A percentile compares a stretch with the other conserved stretches of the same genome.
Evolutionary conservation across 2,113 vertebrate species (phyloP).

Genomic region (Tricholaema leucomelas): DNA sequence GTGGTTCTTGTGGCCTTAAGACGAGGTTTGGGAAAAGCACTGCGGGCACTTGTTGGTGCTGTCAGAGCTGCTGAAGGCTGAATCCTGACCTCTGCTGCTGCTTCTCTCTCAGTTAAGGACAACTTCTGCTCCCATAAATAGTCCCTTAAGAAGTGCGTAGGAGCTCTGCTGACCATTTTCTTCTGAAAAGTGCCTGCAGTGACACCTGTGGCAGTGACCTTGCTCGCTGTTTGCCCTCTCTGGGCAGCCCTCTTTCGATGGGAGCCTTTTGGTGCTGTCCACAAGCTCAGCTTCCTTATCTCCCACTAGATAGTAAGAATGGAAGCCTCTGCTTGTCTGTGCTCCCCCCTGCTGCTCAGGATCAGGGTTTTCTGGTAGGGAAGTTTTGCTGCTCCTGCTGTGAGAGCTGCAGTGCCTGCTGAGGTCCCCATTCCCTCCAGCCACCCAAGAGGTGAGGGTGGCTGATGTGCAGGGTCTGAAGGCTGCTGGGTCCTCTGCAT

Average conservation of each 20-base stretch:
- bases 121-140: constrained; percentile 52
- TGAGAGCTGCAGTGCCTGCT: neutral
- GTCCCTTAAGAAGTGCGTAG: constrained; percentile 25
- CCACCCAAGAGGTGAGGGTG: neutral
- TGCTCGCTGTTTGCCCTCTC: neutral
- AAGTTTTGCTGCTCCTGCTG: neutral
- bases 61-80: neutral
- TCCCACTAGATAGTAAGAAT: fast-evolving
- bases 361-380: neutral
- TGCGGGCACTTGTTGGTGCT: neutral
- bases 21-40: neutral
- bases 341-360: fast-evolving
- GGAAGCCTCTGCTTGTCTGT: neutral
- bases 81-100: constrained; percentile 7
- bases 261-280: neutral
- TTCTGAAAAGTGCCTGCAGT: neutral
- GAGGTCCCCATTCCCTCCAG: fast-evolving
- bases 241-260: neutral
- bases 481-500: neutral
- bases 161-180: constrained; percentile 8
- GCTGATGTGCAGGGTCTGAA: neutral
- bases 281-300: neutral
- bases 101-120: neutral
- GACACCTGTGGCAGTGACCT: neutral
- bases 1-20: neutral